Evolutionary conservation across 2,888 invertebrate genomes (phyloP).

Genomic region (Anagyrus pseudococci): DNA sequence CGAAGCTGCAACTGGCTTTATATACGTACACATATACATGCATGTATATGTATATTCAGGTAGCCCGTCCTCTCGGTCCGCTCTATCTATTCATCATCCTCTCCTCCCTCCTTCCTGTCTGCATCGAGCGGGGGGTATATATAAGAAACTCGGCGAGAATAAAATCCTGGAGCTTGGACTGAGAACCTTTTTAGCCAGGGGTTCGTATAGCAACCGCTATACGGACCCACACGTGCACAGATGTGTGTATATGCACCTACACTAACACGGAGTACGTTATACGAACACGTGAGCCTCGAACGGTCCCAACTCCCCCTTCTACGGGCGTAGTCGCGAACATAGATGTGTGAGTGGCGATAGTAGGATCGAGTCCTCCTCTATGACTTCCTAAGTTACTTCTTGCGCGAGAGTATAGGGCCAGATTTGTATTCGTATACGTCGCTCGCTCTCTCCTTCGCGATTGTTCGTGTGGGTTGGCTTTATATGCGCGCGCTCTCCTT

Average conservation of each 20-base stretch:
- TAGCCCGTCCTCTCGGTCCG: neutral
- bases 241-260: too few relatives aligned
- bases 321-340: neutral
- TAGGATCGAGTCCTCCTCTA: too few relatives aligned
- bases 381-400: slow-evolving; percentile 50
- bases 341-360: too few relatives aligned
- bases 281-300: slow-evolving; percentile 60
- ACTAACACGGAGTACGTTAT: slow-evolving; percentile 60
- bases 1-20: too few relatives aligned
- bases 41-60: neutral
- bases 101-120: too few relatives aligned
- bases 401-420: slow-evolving; percentile 46
- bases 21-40: too few relatives aligned
- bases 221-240: too few relatives aligned
- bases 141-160: too few relatives aligned
- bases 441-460: slow-evolving; percentile 27
- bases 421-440: slow-evolving; percentile 59
- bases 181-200: slow-evolving; percentile 56
- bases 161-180: slow-evolving; percentile 42
- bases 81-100: slow-evolving; percentile 21
- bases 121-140: too few relatives aligned
- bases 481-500: slow-evolving; percentile 2
- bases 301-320: slow-evolving; percentile 46
- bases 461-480: neutral
- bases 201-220: too few relatives aligned